Percentiles rank a stretch among this genome's conserved stretches.
Conservation (phyloP, 92 coral and sea anemone genomes). For the Zoanthus sociatus region DNA sequence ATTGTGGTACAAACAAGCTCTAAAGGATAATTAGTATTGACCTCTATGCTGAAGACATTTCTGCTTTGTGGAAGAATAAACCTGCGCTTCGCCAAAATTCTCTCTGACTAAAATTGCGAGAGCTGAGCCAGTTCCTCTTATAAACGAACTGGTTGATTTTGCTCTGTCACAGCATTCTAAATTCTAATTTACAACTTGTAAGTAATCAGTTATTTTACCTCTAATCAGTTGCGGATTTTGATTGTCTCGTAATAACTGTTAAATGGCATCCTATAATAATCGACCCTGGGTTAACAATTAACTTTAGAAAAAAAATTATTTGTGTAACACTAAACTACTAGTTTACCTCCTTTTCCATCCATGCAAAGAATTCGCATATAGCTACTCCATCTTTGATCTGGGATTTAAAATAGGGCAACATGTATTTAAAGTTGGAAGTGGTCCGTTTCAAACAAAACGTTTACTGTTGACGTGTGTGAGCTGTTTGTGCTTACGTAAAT, state of each 20-base stretch:
- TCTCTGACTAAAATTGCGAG: not conserved
- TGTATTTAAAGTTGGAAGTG: too few relatives aligned
- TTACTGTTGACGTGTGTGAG: too few relatives aligned
- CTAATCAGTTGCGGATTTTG: too few relatives aligned
- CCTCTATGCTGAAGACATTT: not conserved
- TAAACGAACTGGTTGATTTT: not conserved
- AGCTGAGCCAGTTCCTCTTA: not conserved
- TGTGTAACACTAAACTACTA: not conserved
- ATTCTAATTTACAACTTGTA: too few relatives aligned
- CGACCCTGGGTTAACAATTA: too few relatives aligned
- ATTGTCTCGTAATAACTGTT: too few relatives aligned
- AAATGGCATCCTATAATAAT: too few relatives aligned
- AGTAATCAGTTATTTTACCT: too few relatives aligned
- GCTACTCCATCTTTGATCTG: constrained; percentile 92
- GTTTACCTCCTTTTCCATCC: constrained; percentile 92
- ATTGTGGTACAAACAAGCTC: not conserved
- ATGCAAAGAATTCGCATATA: constrained; percentile 81
- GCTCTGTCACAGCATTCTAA: too few relatives aligned
- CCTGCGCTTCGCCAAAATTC: not conserved
- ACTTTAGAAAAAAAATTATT: too few relatives aligned
- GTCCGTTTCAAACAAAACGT: too few relatives aligned
- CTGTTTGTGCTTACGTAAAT: too few relatives aligned
- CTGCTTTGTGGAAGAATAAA: not conserved
- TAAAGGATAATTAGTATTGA: not conserved
- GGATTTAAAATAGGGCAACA: not conserved